phyloP scores from a whole-genome alignment of 2,888 invertebrate species.

The Sarcophaga caerulescens region DNA sequence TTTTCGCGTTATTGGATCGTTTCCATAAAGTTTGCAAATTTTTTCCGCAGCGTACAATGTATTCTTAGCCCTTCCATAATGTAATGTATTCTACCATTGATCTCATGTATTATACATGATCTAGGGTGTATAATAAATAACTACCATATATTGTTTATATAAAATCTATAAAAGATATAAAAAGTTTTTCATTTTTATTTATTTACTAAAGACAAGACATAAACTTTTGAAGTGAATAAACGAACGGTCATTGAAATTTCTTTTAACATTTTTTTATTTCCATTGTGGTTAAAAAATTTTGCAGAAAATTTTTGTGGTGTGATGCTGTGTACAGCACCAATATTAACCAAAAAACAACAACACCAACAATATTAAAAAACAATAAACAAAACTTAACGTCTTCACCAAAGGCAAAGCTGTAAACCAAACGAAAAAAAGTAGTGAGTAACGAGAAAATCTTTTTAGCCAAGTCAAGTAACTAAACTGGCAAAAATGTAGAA shows the following conservation, averaged over 20 bases:
- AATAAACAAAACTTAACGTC: background rate
- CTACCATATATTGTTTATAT: too few species aligned
- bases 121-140: too few species aligned
- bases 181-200: background rate
- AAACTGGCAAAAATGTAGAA: conserved; percentile 8
- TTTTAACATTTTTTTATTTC: conserved; percentile 12
- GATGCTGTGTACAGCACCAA: conserved; percentile 45
- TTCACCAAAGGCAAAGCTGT: background rate
- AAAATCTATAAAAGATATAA: background rate
- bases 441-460: conserved; percentile 39
- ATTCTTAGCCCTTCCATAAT: too few species aligned
- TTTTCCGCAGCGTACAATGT: too few species aligned
- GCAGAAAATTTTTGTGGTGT: conserved; percentile 35
- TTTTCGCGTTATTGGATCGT: too few species aligned
- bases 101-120: too few species aligned
- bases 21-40: too few species aligned
- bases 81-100: too few species aligned
- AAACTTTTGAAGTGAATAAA: conserved; percentile 51
- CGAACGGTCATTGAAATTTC: conserved; percentile 54
- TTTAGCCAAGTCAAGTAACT: conserved; percentile 28
- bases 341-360: background rate
- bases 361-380: background rate
- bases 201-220: conserved; percentile 40
- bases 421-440: conserved; percentile 3
- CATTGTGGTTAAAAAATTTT: conserved; percentile 13